Percentiles rank a stretch among this genome's conserved stretches.
Evolutionary conservation across 2,888 invertebrate genomes (phyloP).

Genomic region (Meloe dianella): DNA sequence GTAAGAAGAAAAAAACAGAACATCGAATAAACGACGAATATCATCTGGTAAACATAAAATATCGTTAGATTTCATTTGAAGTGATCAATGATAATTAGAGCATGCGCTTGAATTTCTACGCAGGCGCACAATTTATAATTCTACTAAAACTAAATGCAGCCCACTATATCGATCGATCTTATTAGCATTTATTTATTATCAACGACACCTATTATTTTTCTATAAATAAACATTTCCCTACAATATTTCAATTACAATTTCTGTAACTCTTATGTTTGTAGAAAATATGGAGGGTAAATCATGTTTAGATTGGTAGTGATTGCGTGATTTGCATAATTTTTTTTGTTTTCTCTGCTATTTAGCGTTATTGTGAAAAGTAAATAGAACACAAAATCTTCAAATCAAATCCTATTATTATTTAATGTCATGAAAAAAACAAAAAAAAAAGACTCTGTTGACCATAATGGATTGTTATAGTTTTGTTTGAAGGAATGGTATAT

Average conservation of each 20-base stretch:
- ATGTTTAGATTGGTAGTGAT: neutral
- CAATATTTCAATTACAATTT: slow-evolving; percentile 5
- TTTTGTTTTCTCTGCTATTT: neutral
- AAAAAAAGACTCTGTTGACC: neutral
- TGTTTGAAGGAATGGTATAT: neutral
- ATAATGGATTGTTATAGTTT: slow-evolving; percentile 4
- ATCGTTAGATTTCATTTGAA: neutral
- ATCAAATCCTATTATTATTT: neutral
- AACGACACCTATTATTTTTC: too few species aligned
- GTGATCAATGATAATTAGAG: neutral
- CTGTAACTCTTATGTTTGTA: neutral
- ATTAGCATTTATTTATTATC: neutral
- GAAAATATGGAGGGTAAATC: neutral
- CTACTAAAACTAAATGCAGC: neutral
- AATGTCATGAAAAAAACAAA: neutral
- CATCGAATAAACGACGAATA: neutral
- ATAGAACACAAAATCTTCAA: too few species aligned
- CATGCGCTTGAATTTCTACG: neutral
- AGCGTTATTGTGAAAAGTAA: too few species aligned
- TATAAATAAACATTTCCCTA: neutral
- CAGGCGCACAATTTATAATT: neutral
- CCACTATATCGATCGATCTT: neutral
- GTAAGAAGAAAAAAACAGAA: neutral
- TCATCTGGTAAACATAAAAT: neutral
- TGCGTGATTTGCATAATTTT: neutral